Percentiles rank a stretch among this genome's conserved stretches.
Conservation (phyloP, 2,797 vertebrate species). For the Bradypus variegatus region DNA sequence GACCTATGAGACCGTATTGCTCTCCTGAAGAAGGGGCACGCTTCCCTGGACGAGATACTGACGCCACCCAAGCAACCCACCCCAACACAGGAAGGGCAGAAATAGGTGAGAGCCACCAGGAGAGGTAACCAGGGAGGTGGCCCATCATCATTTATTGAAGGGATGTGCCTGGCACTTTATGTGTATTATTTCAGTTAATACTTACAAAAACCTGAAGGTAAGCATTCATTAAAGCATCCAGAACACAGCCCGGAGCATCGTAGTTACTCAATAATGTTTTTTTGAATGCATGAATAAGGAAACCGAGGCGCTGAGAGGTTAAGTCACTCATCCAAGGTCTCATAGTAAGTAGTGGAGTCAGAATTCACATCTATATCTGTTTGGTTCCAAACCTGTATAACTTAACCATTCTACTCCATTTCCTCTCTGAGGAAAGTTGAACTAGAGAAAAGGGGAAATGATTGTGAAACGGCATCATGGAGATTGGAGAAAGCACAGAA, state of each 20-base stretch:
- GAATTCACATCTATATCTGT: background rate
- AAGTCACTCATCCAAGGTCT: background rate
- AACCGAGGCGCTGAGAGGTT: background rate
- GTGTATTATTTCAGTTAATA: background rate
- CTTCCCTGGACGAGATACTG: background rate
- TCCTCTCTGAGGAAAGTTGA: background rate
- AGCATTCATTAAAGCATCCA: background rate
- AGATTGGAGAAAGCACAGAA: background rate
- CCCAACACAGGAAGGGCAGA: too few species aligned
- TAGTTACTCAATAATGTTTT: too few species aligned
- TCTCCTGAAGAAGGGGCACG: background rate
- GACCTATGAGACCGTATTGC: background rate
- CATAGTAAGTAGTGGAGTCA: background rate
- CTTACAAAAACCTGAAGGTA: background rate
- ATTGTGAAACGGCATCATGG: accelerated
- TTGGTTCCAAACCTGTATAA: background rate
- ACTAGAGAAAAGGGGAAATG: background rate
- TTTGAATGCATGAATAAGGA: background rate
- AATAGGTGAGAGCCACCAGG: background rate
- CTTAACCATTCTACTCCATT: background rate
- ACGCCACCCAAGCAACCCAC: background rate
- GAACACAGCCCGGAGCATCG: background rate
- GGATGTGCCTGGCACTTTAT: background rate
- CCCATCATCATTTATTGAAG: background rate
- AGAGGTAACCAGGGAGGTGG: background rate